These are phyloP conservation scores for Lanius ludovicianus DNA, from an alignment of 2,113 vertebrate genomes.

Conservation along the genomic window DNA sequence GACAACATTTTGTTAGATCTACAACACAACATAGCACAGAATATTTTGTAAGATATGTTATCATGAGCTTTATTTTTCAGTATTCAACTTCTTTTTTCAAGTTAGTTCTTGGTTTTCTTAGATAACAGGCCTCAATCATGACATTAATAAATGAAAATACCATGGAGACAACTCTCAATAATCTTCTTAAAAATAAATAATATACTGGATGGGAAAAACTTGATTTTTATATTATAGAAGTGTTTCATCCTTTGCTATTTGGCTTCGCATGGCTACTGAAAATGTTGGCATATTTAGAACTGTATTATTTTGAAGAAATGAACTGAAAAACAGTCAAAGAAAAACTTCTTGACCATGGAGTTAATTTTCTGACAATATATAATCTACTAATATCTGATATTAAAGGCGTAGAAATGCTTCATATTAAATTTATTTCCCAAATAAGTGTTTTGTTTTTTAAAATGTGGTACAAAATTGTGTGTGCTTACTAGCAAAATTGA, in stretches of 20 bases:
- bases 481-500: background rate
- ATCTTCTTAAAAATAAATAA: background rate
- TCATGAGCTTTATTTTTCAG: background rate
- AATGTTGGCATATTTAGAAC: background rate
- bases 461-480: background rate
- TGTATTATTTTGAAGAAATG: background rate
- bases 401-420: fast-evolving
- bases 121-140: background rate
- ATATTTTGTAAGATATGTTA: background rate
- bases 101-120: background rate
- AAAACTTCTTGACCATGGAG: background rate
- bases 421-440: background rate
- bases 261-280: background rate
- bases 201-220: background rate
- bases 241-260: background rate
- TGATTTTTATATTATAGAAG: background rate
- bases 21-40: background rate
- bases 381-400: background rate
- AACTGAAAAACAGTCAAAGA: background rate
- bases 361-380: background rate
- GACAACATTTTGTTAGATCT: background rate
- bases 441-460: background rate
- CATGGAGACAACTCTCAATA: background rate
- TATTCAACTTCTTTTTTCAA: background rate
- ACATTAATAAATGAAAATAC: background rate